Base-by-base conservation (phyloP, 2,888 invertebrate species). In the Pterostichus madidus region DNA sequence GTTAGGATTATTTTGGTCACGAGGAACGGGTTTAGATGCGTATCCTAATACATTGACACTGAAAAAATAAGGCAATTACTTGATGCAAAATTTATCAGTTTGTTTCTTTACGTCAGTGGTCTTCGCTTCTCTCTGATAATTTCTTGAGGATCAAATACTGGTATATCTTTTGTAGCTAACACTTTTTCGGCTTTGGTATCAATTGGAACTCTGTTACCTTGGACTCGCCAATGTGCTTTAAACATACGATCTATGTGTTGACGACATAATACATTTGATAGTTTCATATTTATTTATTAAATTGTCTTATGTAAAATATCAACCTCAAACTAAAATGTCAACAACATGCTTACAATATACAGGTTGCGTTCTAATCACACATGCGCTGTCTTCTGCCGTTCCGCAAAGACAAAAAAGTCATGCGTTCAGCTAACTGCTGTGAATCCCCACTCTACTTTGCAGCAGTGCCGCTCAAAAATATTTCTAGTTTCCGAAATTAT, bases 181-280 rank as follows among this genome's bases (percentile, higher is more conserved):
- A 90, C 87, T 39, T 91, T 88, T 85, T 93, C 92, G 0, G 93
- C 90, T 0, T 91, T 91, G 2, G 92, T 92, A 76, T 94, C 92
- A 5, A 89, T 84, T 0, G 94, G 90, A 83, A 90, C 90, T 84
- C 93, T 91, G 87, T 93, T 93, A 0, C 95, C 93, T 89, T 94
- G 94, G 2, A 92, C 86, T 84, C 92, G 89, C 96, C 96, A 97
- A 88, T 95, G 93, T 84, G 91, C 92, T 88, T 94, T 94, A 85
- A 94, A 93, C 91, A 93, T 93, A 91, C 94, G 93, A 61, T 92
- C 95, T 85, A 96, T 92, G 87, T 96, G 95, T 86, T 96, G 95
- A 39, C 93, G 91, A 83, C 89, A 91, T 85, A 96, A 89, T 84
- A 92, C 89, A 84, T 91, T 91, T 11, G 95, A 92, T 53, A 95